A percentile compares a stretch with the other conserved stretches of the same genome.
These are phyloP conservation scores for Micromesistius poutassou DNA, from an alignment of 2,797 vertebrate species.

Conservation along the genomic window DNA sequence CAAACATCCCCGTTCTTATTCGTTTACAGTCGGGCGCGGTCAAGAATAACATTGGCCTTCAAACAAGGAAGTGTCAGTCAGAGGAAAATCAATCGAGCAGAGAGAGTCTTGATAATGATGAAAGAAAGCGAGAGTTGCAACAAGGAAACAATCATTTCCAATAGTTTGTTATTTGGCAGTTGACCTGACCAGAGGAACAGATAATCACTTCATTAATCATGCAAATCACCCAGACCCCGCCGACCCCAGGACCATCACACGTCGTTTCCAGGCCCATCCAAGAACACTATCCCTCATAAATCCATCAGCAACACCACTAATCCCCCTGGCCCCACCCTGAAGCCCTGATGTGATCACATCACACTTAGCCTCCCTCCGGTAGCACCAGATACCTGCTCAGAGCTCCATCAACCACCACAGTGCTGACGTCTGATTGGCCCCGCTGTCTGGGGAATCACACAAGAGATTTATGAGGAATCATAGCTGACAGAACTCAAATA, in stretches of 20 bases:
- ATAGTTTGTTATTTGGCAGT: not conserved
- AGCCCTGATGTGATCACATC: conserved; percentile 61
- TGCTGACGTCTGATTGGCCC: not conserved
- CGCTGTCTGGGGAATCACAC: conserved; percentile 15
- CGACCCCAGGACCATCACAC: conserved; percentile 26
- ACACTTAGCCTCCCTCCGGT: conserved; percentile 34
- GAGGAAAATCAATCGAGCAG: conserved; percentile 4
- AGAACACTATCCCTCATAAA: conserved; percentile 29
- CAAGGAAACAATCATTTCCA: not conserved
- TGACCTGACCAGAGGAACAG: not conserved
- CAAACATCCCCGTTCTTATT: not conserved
- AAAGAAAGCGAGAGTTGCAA: not conserved
- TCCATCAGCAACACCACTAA: conserved; percentile 45
- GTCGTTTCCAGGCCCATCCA: conserved; percentile 8
- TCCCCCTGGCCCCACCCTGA: conserved; percentile 8
- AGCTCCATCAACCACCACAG: no score
- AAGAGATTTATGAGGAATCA: conserved; percentile 7
- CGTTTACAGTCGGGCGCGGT: not conserved
- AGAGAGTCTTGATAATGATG: not conserved
- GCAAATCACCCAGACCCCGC: conserved; percentile 22
- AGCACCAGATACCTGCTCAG: not conserved
- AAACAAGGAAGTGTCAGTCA: conserved; percentile 14
- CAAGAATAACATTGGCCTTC: not conserved
- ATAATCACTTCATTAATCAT: conserved; percentile 45
- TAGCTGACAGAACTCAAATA: conserved; percentile 7